Percentiles rank a stretch among this genome's conserved stretches.
phyloP scores from a whole-genome alignment of 2,888 invertebrate species.

The Drosophila melanosoma region DNA sequence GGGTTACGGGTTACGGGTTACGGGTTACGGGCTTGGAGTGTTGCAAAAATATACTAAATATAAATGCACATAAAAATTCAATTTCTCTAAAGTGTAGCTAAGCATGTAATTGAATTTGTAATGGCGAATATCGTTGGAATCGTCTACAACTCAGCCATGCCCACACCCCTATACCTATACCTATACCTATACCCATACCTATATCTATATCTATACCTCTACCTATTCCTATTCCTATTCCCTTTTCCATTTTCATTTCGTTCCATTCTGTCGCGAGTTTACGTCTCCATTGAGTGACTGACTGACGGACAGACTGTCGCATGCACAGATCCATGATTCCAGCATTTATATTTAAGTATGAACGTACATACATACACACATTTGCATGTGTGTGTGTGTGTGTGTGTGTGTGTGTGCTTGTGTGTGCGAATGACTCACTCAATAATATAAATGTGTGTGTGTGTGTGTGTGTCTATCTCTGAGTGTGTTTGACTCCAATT shows the following conservation, averaged over 20 bases:
- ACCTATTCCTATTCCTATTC: slow-evolving; percentile 1
- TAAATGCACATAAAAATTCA: slow-evolving; percentile 80
- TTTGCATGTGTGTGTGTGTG: slow-evolving; percentile 19
- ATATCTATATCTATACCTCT: background rate
- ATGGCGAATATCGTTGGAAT: slow-evolving; percentile 78
- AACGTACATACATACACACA: background rate
- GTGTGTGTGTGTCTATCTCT: slow-evolving; percentile 15
- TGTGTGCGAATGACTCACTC: slow-evolving; percentile 23
- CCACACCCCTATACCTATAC: slow-evolving; percentile 1
- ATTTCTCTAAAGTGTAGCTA: slow-evolving; percentile 82
- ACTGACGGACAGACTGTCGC: slow-evolving; percentile 48
- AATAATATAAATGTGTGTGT: slow-evolving; percentile 28
- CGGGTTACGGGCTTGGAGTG: slow-evolving; percentile 32
- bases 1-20: slow-evolving; percentile 3
- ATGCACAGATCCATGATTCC: slow-evolving; percentile 57
- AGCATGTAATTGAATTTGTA: slow-evolving; percentile 84
- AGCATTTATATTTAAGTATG: slow-evolving; percentile 3
- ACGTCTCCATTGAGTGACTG: slow-evolving; percentile 66
- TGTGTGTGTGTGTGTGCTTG: slow-evolving; percentile 41
- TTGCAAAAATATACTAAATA: slow-evolving; percentile 74
- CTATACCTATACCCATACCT: background rate
- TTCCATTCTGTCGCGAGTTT: slow-evolving; percentile 75
- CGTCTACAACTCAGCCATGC: slow-evolving; percentile 38
- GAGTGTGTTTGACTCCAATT: slow-evolving; percentile 60
- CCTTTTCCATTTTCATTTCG: slow-evolving; percentile 25